A percentile compares a stretch with the other conserved stretches of the same genome.
These are phyloP conservation scores for Scaptomyza hsui DNA, from an alignment of 1,140 invertebrate genomes.

Conservation along the genomic window DNA sequence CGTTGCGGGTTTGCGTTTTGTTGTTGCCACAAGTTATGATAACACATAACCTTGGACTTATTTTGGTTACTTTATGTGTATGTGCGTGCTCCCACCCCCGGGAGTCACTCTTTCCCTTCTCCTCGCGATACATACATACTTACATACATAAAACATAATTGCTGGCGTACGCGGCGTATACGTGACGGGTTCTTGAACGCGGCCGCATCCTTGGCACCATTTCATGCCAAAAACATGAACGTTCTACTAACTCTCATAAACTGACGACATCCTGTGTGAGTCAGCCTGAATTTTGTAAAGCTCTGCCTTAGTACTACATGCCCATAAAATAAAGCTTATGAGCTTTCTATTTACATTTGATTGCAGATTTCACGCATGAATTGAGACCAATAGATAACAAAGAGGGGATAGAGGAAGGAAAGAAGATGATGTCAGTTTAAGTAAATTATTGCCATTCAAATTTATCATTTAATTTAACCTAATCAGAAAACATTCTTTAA, in stretches of 20 bases:
- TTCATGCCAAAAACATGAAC: conserved; percentile 14
- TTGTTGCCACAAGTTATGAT: conserved; percentile 31
- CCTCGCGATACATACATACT: conserved; percentile 17
- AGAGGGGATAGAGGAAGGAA: too few relatives aligned
- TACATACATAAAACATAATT: conserved; percentile 57
- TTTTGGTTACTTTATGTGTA: conserved; percentile 48
- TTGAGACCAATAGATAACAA: conserved; percentile 33
- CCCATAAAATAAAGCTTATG: conserved; percentile 55
- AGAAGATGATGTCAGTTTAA: background rate
- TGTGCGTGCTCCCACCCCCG: background rate
- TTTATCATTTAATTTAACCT: conserved; percentile 2
- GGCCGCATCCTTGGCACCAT: conserved; percentile 65
- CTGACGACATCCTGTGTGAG: conserved; percentile 31
- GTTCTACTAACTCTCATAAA: conserved; percentile 33
- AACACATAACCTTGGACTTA: conserved; percentile 60
- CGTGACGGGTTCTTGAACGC: conserved; percentile 61
- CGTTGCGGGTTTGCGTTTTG: conserved; percentile 40
- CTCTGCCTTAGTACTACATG: conserved; percentile 56
- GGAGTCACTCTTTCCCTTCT: background rate
- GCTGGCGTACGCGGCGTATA: conserved; percentile 72
- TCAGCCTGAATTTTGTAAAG: conserved; percentile 52
- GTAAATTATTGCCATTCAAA: conserved; percentile 24
- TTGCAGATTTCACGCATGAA: conserved; percentile 70
- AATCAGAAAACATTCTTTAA: too few relatives aligned
- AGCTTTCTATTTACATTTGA: conserved; percentile 77